phyloP scores from a whole-genome alignment of 2,113 vertebrate genomes.

The Lagopus leucura region DNA sequence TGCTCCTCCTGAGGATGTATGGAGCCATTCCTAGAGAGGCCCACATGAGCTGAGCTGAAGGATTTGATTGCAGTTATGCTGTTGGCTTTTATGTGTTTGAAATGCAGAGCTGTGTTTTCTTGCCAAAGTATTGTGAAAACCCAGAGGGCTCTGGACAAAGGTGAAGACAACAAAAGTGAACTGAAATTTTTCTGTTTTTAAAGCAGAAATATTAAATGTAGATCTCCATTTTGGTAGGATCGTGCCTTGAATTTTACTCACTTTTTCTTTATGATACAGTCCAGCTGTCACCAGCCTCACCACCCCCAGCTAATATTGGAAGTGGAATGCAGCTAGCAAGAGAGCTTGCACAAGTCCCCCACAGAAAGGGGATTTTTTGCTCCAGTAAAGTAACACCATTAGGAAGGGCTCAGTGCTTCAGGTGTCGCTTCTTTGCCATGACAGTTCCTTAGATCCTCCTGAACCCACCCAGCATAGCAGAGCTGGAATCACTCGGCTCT shows the following conservation, averaged over 20 bases:
- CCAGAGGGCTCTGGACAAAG: conserved; percentile 64
- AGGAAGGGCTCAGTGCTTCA: conserved; percentile 53
- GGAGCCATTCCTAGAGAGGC: conserved; percentile 52
- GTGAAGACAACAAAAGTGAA: conserved; percentile 68
- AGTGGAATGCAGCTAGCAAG: conserved; percentile 69
- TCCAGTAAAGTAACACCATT: conserved; percentile 54
- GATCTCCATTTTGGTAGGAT: conserved; percentile 53
- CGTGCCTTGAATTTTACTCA: conserved; percentile 55
- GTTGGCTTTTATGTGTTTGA: conserved; percentile 47
- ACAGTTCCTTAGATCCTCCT: conserved; percentile 49
- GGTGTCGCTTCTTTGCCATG: conserved; percentile 72
- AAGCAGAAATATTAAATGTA: conserved; percentile 69
- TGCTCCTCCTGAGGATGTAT: conserved; percentile 40
- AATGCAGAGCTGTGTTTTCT: conserved; percentile 27
- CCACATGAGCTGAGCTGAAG: neutral
- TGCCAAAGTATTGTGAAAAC: conserved; percentile 64
- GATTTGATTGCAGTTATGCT: conserved; percentile 52
- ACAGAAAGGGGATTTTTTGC: conserved; percentile 40
- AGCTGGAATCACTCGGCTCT: conserved; percentile 52
- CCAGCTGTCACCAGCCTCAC: conserved; percentile 72
- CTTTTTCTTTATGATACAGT: conserved; percentile 70
- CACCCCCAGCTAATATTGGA: conserved; percentile 68
- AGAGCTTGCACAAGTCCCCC: conserved; percentile 64
- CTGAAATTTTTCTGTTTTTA: conserved; percentile 23
- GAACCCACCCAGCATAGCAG: neutral